Evolutionary conservation across 2,888 invertebrate species (phyloP).

Genomic region (Pollenia labialis): DNA sequence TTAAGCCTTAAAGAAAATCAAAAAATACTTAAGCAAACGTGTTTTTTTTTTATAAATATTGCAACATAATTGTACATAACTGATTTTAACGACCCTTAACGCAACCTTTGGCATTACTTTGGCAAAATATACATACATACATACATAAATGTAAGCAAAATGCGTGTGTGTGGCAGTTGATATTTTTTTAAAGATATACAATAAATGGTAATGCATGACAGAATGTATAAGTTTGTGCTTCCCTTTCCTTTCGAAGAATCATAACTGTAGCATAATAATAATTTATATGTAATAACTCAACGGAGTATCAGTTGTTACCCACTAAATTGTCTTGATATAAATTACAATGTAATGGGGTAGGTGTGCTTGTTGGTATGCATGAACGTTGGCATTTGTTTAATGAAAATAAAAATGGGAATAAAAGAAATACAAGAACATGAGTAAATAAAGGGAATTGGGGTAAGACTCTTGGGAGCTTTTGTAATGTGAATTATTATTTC

Average conservation of each 20-base stretch:
- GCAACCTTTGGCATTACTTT: conserved; percentile 43
- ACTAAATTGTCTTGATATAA: conserved; percentile 68
- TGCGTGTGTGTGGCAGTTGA: background rate
- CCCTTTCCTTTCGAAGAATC: conserved; percentile 23
- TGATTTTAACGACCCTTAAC: conserved; percentile 55
- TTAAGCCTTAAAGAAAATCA: conserved; percentile 52
- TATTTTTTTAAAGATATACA: background rate
- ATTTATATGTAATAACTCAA: conserved; percentile 71
- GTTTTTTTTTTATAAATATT: conserved; percentile 36
- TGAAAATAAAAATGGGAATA: conserved; percentile 8
- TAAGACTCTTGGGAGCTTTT: conserved; percentile 71
- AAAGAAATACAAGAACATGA: conserved; percentile 32
- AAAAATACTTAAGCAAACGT: conserved; percentile 9
- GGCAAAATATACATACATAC: background rate
- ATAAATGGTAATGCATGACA: background rate
- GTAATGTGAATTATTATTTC: conserved; percentile 68
- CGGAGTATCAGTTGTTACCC: conserved; percentile 65
- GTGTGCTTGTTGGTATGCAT: background rate
- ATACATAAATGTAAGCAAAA: background rate
- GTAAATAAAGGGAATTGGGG: conserved; percentile 64
- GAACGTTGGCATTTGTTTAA: conserved; percentile 31
- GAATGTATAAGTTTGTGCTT: background rate
- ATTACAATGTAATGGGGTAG: conserved; percentile 51
- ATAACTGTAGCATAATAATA: conserved; percentile 56
- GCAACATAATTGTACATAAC: conserved; percentile 20